Conservation (phyloP, 2,888 invertebrate genomes). For the Ectobius pallidus region DNA sequence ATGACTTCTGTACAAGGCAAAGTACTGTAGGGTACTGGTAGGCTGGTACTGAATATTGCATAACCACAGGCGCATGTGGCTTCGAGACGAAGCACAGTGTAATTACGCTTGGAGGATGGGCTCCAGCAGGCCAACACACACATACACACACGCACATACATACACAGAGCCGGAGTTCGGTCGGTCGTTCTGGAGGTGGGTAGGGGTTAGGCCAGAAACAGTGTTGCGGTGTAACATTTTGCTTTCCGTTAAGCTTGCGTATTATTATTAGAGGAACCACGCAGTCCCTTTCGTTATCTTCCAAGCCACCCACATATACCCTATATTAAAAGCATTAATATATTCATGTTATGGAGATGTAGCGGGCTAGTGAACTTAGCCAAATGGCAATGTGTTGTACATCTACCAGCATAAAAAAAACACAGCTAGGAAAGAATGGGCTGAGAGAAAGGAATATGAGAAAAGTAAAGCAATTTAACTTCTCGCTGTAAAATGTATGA, state of each 20-base stretch:
- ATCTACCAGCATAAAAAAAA: no score
- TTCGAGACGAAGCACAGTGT: conserved; percentile 20
- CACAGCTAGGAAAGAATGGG: no score
- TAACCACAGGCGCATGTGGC: conserved; percentile 28
- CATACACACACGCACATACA: background rate
- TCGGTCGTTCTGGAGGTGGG: conserved; percentile 1
- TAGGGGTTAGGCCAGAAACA: background rate
- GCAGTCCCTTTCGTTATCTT: background rate
- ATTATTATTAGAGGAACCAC: conserved; percentile 7
- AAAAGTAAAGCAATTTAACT: no score
- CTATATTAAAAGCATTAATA: background rate
- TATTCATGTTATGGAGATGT: background rate
- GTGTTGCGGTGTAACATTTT: conserved; percentile 15
- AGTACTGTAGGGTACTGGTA: background rate
- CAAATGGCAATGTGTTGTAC: no score
- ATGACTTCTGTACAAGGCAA: conserved; percentile 6
- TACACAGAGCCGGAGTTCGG: conserved; percentile 5
- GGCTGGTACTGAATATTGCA: conserved; percentile 26
- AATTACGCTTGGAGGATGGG: conserved; percentile 9
- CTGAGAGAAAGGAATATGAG: no score
- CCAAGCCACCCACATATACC: background rate
- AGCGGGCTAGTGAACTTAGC: background rate
- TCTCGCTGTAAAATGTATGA: no score
- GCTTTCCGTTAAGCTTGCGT: conserved; percentile 5
- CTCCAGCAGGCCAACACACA: background rate